Base-by-base conservation (phyloP, 2,888 invertebrate species). In the Nomada ferruginata region DNA sequence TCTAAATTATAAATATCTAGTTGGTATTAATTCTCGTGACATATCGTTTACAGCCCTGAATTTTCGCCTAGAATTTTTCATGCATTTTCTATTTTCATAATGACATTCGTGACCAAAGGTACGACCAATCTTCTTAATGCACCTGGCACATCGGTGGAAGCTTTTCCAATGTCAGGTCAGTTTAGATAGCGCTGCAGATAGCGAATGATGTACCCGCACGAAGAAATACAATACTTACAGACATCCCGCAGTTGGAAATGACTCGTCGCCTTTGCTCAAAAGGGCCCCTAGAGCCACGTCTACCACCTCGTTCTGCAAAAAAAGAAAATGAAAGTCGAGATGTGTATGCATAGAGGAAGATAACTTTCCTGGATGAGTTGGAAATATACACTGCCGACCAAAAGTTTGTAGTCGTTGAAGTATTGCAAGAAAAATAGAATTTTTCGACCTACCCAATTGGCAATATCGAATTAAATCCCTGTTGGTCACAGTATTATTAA, bases 301-400 rank as follows among this genome's bases (percentile, higher is more conserved):
- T 69, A 93, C 89, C 78, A 91, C 93, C 87, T 92, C 92, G 81
- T 93, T 92, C 93, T 93, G 90, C 52, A 90, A 92, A 72, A 78
- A 86, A 81, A 89, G 77, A 86, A 82, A 89, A 70, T 52, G 57
- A 75, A 79, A 75, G 50, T 47, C 20, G 44, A n/a, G 13, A 52
- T 81, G 57, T 76, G 68, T 50, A 59, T 26, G 5, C 29, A 29
- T 13, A 20, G 15, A 53, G 50, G 23, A 66, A 65, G 11, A 44
- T 55, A 61, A 53, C 60, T 53, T 80, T n/a, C 11, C 42, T n/a
- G 44, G 36, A 53, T 47, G 20, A 59, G n/a, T 18, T 42, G 13
- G 18, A 18, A 59, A 10, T 47, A 20, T 47, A 47, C 47, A 47
- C 47, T 47, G 15, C 15, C 47, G 47, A 15, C 15, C 47, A 47